Base-by-base conservation (phyloP, 92 coral and sea anemone species). In the Isaurus tuberculatus region DNA sequence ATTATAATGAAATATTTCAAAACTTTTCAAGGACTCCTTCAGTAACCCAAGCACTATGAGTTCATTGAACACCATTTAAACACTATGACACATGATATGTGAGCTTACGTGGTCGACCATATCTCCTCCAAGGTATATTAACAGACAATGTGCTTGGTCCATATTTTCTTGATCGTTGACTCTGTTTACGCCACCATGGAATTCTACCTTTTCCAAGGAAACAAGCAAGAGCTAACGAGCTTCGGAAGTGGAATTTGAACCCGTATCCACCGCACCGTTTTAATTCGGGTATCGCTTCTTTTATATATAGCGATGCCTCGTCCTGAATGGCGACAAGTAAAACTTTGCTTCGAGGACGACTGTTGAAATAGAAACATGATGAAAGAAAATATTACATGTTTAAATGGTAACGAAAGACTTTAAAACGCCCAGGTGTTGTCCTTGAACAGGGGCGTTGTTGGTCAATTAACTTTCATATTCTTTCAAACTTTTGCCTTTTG, bases 161-260 rank as follows among this genome's bases (percentile, higher is more conserved):
- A n/a, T 64, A 25, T 20, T 23, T 57, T 11, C 55, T 26, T 23
- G 53, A 4, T n/a, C 55, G 69, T 34, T 58, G 55, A 27, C 49
- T 58, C 33, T 77, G 69, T 36, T 77, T 77, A 30, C 82, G 36
- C 82, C 82, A 77, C 82, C 82, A 77, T 22, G 82, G 82, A 33
- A 77, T 77, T 33, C 23, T 20, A 25, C 70, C 70, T 22, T 67
- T 20, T 20, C 82, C 82, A 25, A 77, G 34, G 68, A 57, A 77
- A 6, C 82, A 22, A 8, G 51, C 82, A 49, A 77, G 37, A 14
- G 82, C 82, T 23, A 33, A 77, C 22, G 82, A 77, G 70, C 69
- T 58, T 33, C 82, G 82, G 70, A 11, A 58, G 0, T 33, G 51
- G 15, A 61, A 36, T 9, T 14, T 22, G 31, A 57, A 9, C 15